Percentiles rank a stretch among this genome's conserved stretches.
Conservation (phyloP, 2,113 vertebrate genomes). For the Paramisgurnus dabryanus region DNA sequence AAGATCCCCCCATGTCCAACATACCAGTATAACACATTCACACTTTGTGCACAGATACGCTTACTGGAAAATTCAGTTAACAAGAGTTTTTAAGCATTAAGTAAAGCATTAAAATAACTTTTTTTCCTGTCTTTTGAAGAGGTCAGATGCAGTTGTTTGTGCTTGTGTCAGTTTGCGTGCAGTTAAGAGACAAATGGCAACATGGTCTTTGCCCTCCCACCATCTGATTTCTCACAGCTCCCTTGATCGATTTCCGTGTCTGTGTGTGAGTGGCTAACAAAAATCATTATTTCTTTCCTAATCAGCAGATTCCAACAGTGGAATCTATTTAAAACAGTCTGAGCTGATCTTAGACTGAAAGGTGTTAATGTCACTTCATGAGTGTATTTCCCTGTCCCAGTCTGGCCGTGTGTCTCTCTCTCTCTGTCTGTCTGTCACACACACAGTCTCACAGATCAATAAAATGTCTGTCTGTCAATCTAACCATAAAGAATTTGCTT, state of each 20-base stretch:
- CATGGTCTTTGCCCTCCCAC: neutral
- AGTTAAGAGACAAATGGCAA: slow-evolving; percentile 22
- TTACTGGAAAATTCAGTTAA: too few species aligned
- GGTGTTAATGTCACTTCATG: neutral
- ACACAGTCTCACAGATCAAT: too few species aligned
- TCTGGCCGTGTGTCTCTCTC: neutral
- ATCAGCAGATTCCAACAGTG: neutral
- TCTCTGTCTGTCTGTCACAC: too few species aligned
- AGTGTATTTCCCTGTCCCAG: neutral
- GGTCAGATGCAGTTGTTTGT: neutral
- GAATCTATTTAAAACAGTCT: slow-evolving; percentile 19
- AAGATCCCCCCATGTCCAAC: too few species aligned
- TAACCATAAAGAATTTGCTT: too few species aligned
- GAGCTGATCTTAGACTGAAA: neutral
- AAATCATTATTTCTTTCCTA: neutral
- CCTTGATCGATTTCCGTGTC: neutral
- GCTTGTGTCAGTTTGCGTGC: neutral
- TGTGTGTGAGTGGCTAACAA: neutral
- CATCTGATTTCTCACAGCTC: neutral
- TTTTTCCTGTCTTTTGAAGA: neutral
- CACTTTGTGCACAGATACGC: too few species aligned
- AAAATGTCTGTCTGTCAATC: neutral
- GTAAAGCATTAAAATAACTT: neutral
- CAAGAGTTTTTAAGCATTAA: too few species aligned
- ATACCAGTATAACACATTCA: too few species aligned